Evolutionary conservation across 2,113 vertebrate genomes (phyloP).

Genomic region (Oxyura jamaicensis): DNA sequence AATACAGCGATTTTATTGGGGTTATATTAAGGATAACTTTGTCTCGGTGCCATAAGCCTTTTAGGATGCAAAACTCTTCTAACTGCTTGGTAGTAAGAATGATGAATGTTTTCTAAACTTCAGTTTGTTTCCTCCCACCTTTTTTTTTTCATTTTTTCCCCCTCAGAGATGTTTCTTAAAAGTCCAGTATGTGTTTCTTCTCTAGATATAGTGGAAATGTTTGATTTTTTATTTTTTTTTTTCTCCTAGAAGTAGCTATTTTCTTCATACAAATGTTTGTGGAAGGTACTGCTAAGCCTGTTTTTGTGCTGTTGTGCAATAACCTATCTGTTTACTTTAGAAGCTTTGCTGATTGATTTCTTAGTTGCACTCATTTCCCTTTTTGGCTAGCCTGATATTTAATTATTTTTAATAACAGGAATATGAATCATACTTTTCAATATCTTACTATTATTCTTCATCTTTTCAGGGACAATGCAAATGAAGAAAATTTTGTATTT

Average conservation of each 20-base stretch:
- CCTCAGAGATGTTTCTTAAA: background rate
- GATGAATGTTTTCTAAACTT: background rate
- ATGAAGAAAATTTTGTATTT: background rate
- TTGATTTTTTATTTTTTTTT: background rate
- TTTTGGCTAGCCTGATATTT: constrained; percentile 24
- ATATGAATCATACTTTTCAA: background rate
- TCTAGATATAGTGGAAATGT: background rate
- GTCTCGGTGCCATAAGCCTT: background rate
- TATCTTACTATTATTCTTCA: constrained; percentile 21
- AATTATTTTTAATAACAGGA: constrained; percentile 53
- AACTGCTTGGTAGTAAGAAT: background rate
- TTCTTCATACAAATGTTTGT: background rate
- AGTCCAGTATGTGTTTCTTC: background rate
- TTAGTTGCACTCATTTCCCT: constrained; percentile 27
- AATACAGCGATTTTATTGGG: background rate
- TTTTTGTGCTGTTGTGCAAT: background rate
- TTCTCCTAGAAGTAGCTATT: background rate
- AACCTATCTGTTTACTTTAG: constrained; percentile 3
- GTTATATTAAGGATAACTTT: background rate
- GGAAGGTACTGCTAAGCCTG: background rate
- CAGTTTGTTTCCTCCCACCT: background rate
- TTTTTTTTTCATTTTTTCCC: background rate
- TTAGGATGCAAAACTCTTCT: background rate
- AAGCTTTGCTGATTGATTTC: constrained; percentile 41
- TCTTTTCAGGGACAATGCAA: background rate